Evolutionary conservation across 37 sponge, comb jelly and placozoan species (phyloP), one percentile per base, ranked within the genome.

Genomic region (Diacarnus erythraeanus): DNA sequence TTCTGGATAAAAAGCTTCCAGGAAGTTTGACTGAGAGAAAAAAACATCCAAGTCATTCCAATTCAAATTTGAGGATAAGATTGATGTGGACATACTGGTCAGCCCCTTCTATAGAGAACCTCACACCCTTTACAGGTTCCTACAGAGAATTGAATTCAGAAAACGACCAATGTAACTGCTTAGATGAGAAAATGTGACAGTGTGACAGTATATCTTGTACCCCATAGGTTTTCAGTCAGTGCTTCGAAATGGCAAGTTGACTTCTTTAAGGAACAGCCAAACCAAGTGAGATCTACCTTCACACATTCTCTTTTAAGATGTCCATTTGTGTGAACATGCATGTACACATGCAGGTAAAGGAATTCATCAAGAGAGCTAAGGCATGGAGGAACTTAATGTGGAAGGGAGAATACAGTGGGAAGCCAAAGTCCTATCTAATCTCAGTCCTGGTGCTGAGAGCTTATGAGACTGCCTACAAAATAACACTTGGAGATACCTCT

Each of bases 161-260:
- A 63, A 61, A 15, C 34, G 39, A 47, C 6, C 12, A 12, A 47
- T 47, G 42, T 81, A 35, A 2, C 29, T n/a, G n/a, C n/a, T n/a
- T 10, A 71, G 36, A 54, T 34, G 75, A 17, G 2, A 2, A 23
- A 23, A 8, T 8, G 27, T 64, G 23, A 64, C n/a, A n/a, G n/a
- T 68, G 39, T 30, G 5, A 68, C 69, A 68, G 27, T 12, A 5
- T 38, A 12, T 68, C 10, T 47, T 47, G 12, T 47, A 12, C 51
- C 12, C 51, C 20, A 35, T 4, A 42, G 71, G 42, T 43, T 42
- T 71, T 5, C 22, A 33, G 30, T 71, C 6, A 26, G 73, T 44
- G 81, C 77, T 36, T 37, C 86, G 17, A 90, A 90, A 51, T 90
- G 90, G 90, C 82, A 90, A 57, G 59, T 71, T 18, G 61, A 90